Evolutionary conservation across 2,888 invertebrate genomes (phyloP).

Genomic region (Drosophila gaucha): DNA sequence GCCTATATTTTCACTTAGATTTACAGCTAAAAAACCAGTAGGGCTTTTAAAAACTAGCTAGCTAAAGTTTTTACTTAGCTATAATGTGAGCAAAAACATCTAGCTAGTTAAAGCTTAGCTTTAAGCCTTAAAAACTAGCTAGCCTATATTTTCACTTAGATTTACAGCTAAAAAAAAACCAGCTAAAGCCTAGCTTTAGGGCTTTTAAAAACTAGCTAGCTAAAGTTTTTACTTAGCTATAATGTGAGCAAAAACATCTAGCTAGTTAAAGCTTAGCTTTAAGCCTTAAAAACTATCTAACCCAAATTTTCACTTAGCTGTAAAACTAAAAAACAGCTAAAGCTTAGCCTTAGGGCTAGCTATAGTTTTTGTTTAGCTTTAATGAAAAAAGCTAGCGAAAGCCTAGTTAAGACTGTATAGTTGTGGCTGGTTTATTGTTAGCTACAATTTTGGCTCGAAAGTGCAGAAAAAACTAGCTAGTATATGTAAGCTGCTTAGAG

Average conservation of each 20-base stretch:
- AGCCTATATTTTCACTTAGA: no score
- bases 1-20: no score
- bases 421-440: no score
- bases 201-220: not conserved
- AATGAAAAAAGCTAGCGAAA: not conserved
- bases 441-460: no score
- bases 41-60: no score
- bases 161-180: not conserved
- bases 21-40: not conserved
- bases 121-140: no score
- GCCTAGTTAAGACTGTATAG: not conserved
- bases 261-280: not conserved
- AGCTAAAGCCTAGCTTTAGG: no score
- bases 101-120: not conserved
- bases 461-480: no score
- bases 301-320: no score
- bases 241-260: not conserved
- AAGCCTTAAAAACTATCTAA: no score
- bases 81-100: not conserved
- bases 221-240: not conserved
- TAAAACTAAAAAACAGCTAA: no score
- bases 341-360: no score
- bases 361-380: not conserved
- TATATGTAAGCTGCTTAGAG: conserved; percentile 10
- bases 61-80: not conserved